Conservation (phyloP, 2,113 vertebrate species). For the Condylura cristata region DNA sequence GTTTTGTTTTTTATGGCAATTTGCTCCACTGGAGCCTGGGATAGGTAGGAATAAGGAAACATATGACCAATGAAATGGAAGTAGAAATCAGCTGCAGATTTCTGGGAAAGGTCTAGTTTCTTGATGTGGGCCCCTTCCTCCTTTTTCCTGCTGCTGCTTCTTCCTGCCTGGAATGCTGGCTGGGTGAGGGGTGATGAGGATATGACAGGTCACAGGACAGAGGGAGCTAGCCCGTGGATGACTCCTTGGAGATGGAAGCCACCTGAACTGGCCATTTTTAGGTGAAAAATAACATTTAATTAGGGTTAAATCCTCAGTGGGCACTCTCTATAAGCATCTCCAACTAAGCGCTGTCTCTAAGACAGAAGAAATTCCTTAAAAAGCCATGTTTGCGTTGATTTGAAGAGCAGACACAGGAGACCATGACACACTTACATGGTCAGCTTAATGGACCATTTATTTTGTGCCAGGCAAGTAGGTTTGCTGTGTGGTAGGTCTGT, state of each 20-base stretch:
- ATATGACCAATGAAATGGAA: neutral
- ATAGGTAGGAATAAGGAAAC: neutral
- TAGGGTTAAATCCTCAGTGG: neutral
- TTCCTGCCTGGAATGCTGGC: neutral
- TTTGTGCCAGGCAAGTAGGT: neutral
- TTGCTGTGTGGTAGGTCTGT: neutral
- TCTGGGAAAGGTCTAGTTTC: neutral
- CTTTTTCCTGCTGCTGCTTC: neutral
- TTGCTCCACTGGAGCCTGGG: neutral
- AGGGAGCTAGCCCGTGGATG: neutral
- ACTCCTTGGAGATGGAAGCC: neutral
- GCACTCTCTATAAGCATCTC: neutral
- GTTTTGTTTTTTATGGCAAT: neutral
- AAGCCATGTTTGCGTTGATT: neutral
- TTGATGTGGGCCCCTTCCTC: neutral
- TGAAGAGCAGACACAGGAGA: neutral
- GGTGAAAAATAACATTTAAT: neutral
- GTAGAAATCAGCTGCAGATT: neutral
- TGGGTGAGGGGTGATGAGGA: neutral
- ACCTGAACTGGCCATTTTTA: neutral
- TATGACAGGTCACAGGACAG: neutral
- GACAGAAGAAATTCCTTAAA: neutral
- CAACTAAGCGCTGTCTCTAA: neutral
- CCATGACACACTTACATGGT: rapidly evolving
- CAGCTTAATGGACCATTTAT: neutral